Evolutionary conservation across 2,888 invertebrate genomes (phyloP).

Genomic region (Apotomis betuletana): DNA sequence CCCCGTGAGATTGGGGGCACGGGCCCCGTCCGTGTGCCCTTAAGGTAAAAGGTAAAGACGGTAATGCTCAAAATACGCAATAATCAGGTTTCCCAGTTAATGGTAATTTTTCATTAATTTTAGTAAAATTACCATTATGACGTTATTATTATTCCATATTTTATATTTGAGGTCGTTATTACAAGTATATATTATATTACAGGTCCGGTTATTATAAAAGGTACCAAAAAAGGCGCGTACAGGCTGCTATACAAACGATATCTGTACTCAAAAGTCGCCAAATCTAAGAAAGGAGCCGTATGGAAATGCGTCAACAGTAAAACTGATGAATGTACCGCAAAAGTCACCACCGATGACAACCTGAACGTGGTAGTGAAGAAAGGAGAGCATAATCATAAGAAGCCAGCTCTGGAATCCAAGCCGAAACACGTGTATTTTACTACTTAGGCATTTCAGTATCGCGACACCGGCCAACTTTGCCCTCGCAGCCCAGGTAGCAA

Average conservation of each 20-base stretch:
- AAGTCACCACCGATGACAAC: constrained; percentile 66
- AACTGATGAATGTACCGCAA: constrained; percentile 63
- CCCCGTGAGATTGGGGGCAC: no score
- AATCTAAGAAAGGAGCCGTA: constrained; percentile 71
- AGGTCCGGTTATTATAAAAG: constrained; percentile 72
- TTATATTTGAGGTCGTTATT: neutral
- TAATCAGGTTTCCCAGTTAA: no score
- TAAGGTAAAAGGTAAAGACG: no score
- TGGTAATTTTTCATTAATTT: no score
- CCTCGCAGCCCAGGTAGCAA: no score
- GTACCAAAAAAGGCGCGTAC: constrained; percentile 64
- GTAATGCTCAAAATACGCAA: no score
- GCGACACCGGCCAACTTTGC: no score
- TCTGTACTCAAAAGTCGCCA: constrained; percentile 63
- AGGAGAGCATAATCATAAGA: constrained; percentile 61
- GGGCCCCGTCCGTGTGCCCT: no score
- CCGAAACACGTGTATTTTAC: constrained; percentile 77
- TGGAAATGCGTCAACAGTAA: constrained; percentile 74
- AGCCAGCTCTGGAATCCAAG: constrained; percentile 54
- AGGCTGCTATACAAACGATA: constrained; percentile 63
- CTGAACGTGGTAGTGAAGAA: constrained; percentile 63
- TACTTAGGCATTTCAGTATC: constrained; percentile 45
- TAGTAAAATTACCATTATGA: no score
- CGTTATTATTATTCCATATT: no score
- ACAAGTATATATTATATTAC: constrained; percentile 40